These are phyloP conservation scores for Chlorops oryzae DNA, from an alignment of 1,140 invertebrate genomes.

Conservation along the genomic window DNA sequence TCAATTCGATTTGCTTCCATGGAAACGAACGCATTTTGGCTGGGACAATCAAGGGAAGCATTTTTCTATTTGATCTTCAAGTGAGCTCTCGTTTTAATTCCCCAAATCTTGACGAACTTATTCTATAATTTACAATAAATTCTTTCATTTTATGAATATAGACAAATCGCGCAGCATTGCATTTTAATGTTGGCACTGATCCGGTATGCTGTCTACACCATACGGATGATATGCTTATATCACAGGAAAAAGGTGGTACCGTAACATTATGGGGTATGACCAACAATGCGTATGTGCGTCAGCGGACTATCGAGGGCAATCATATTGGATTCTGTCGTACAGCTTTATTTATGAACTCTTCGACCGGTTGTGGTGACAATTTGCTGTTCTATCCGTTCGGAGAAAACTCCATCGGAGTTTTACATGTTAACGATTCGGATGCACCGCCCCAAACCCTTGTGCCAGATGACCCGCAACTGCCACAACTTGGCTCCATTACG, in stretches of 20 bases:
- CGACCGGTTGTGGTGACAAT: slow-evolving; percentile 51
- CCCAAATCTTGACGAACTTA: too few relatives aligned
- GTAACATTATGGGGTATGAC: slow-evolving; percentile 60
- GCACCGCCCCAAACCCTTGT: slow-evolving; percentile 49
- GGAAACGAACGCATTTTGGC: slow-evolving; percentile 59
- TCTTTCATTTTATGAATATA: slow-evolving; percentile 8
- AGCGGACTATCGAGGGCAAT: slow-evolving; percentile 53
- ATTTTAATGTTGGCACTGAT: slow-evolving; percentile 38
- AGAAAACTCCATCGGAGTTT: slow-evolving; percentile 57
- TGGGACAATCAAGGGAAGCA: slow-evolving; percentile 60
- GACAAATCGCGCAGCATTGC: slow-evolving; percentile 38
- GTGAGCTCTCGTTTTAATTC: slow-evolving; percentile 52
- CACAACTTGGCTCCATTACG: slow-evolving; percentile 57
- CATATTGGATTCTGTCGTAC: slow-evolving; percentile 63
- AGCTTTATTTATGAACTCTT: slow-evolving; percentile 50
- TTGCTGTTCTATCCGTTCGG: slow-evolving; percentile 59
- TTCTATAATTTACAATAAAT: neutral
- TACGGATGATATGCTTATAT: slow-evolving; percentile 52
- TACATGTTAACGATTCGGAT: slow-evolving; percentile 53
- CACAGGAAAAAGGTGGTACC: slow-evolving; percentile 63
- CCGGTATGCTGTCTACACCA: slow-evolving; percentile 37
- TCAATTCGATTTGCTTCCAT: slow-evolving; percentile 61
- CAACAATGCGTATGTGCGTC: slow-evolving; percentile 55
- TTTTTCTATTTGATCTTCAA: slow-evolving; percentile 67
- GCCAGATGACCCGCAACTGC: slow-evolving; percentile 43